Evolutionary conservation across 2,888 invertebrate genomes (phyloP), one percentile per base, ranked within the genome.

Genomic region (Gymnocheta viridis): DNA sequence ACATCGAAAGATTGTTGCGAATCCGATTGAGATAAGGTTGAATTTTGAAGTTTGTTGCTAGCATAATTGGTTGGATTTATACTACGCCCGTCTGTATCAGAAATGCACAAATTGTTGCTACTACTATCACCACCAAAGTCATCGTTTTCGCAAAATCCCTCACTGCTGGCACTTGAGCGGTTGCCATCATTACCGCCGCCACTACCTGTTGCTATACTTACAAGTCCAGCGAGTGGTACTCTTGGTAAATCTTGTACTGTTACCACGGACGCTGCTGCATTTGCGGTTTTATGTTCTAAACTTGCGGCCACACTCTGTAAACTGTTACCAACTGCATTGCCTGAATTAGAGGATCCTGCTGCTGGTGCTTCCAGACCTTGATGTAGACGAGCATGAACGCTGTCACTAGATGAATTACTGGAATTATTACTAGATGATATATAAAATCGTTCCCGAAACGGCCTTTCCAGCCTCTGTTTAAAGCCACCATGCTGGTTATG

Each of bases 141-240:
- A 87, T 97, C 97, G 89, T 98, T 98, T 92, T 98, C 98, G 92
- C 98, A 98, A 92, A 98, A 98, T 62, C 98, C 98, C 93, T 98
- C 98, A 86, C 98, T 98, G 87, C 98, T 98, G 12, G 97, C 96
- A 89, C 98, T 98, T 69, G 98, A 98, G 85, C 98, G 94, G 90
- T 97, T 97, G 0, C 97, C 97, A 89, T 96, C 96, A 56, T 93
- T 86, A 7, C 82, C 79, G 22, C 72, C 27, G 4, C 29, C 44
- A 24, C 38, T 49, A 38, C 32, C 74, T 54, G 60, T 51, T 70
- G 92, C 91, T 77, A 93, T 93, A 14, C 73, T 82, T 70, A 84
- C 83, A 5, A 82, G 69, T 5, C 79, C 69, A 29, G 72, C 54
- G 3, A 82, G 56, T 9, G 86, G 81, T n/a, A 69, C 47, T 7